A percentile compares a stretch with the other conserved stretches of the same genome.
phyloP scores from a whole-genome alignment of 1,140 invertebrate genomes.

The Artemia franciscana region DNA sequence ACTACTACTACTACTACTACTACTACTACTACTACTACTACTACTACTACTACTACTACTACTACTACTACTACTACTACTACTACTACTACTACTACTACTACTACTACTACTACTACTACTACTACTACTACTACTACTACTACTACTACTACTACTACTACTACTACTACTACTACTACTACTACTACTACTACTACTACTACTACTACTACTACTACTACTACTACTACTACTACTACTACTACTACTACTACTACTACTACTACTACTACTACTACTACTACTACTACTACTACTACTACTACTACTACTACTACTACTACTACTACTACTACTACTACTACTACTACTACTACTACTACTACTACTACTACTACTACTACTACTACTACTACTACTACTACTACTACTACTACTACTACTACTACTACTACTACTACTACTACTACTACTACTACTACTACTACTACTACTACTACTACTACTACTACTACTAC shows the following conservation, averaged over 20 bases:
- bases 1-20: slow-evolving; percentile 9
- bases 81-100: slow-evolving; percentile 8
- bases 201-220: slow-evolving; percentile 10
- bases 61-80: slow-evolving; percentile 10
- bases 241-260: slow-evolving; percentile 9
- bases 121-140: slow-evolving; percentile 8
- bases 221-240: slow-evolving; percentile 9
- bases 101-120: slow-evolving; percentile 7
- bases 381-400: slow-evolving; percentile 6
- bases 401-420: slow-evolving; percentile 8
- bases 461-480: slow-evolving; percentile 9
- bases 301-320: slow-evolving; percentile 8
- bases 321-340: slow-evolving; percentile 8
- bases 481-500: slow-evolving; percentile 6
- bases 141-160: slow-evolving; percentile 9
- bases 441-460: slow-evolving; percentile 4
- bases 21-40: slow-evolving; percentile 9
- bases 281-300: slow-evolving; percentile 10
- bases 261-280: slow-evolving; percentile 8
- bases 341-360: slow-evolving; percentile 7
- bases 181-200: slow-evolving; percentile 9
- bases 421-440: slow-evolving; percentile 7
- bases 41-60: slow-evolving; percentile 8
- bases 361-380: slow-evolving; percentile 8
- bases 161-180: slow-evolving; percentile 10